A percentile compares a stretch with the other conserved stretches of the same genome.
Conservation (phyloP, 2,797 vertebrate genomes). For the Uromys caudimaculatus region DNA sequence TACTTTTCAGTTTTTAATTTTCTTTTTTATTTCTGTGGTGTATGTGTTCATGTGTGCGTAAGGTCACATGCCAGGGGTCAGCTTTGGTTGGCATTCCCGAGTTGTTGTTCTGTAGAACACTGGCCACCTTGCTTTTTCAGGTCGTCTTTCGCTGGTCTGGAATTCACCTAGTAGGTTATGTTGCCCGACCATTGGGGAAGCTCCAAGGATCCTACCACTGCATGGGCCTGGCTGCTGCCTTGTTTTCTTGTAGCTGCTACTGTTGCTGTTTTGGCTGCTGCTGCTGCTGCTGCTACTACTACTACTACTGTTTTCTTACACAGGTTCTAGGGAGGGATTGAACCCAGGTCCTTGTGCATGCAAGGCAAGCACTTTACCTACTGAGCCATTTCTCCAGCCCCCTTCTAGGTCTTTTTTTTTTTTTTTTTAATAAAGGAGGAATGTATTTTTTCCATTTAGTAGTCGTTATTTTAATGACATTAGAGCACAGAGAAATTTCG, state of each 20-base stretch:
- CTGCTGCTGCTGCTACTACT: too few relatives aligned
- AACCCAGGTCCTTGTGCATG: background rate
- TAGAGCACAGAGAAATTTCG: background rate
- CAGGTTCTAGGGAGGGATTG: background rate
- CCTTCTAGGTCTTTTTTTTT: background rate
- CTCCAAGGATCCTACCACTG: too few relatives aligned
- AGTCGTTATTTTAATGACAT: slow-evolving; percentile 41
- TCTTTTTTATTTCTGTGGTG: background rate
- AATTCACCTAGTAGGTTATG: background rate
- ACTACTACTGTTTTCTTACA: background rate
- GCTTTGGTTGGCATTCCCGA: background rate
- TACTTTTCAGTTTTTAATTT: background rate
- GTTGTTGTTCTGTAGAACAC: background rate
- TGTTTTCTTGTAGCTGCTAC: too few relatives aligned
- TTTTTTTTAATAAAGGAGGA: slow-evolving; percentile 42
- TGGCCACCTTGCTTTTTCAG: background rate
- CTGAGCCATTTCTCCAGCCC: background rate
- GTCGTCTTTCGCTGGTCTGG: background rate
- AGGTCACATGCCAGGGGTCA: too few relatives aligned
- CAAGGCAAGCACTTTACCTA: background rate
- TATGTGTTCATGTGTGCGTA: background rate
- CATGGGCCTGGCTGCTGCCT: background rate
- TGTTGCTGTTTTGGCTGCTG: too few relatives aligned
- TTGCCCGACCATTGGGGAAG: background rate
- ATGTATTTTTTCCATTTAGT: background rate